Evolutionary conservation across 2,113 vertebrate species (phyloP), one percentile per base, ranked within the genome.

Genomic region (Syngnathus scovelli): DNA sequence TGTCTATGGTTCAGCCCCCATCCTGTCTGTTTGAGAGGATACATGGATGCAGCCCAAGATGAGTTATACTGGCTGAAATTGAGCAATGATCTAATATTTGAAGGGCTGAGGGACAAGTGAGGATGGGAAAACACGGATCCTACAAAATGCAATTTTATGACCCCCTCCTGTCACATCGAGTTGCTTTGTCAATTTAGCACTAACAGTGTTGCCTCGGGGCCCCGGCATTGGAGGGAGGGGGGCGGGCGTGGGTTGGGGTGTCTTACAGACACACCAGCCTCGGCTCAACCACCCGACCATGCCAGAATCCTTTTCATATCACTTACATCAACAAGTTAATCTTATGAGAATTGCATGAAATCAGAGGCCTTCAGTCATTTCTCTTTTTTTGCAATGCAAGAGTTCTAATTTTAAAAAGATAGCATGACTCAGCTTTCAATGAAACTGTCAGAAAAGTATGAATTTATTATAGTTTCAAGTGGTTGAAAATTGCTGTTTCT

Each of bases 141-240:
- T 72, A 86, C 83, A 82, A 89, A 91, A 91, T 88, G 86, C 64
- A 76, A 87, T 90, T 88, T 84, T 87, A 86, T 87, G 80, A 87
- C 79, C 79, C 79, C 49, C 71, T 76, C 71, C 83, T 89, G 87
- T 89, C 89, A 90, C 86, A 85, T 90, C 85, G 70, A 87, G 78
- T 89, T 85, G 83, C 80, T 89, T 88, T 87, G 83, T 89, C 86
- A 90, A 87, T 89, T 90, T 89, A 77, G 79, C 36, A 67, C 80
- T 33, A 81, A 85, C 78, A 68, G 67, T 72, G 67, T 62, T 65
- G 81, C 83, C 85, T 80, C 73, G 76, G 79, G 86, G 82, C 78
- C 71, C 67, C 39, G 1, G 78, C 70, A 69, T 7, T 21, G 80
- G 69, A 71, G 70, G 4, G 18, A 48, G 71, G 70, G 66, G 67